These are phyloP conservation scores for Brachystomella parvula DNA, from an alignment of 1,140 invertebrate species.

Conservation along the genomic window DNA sequence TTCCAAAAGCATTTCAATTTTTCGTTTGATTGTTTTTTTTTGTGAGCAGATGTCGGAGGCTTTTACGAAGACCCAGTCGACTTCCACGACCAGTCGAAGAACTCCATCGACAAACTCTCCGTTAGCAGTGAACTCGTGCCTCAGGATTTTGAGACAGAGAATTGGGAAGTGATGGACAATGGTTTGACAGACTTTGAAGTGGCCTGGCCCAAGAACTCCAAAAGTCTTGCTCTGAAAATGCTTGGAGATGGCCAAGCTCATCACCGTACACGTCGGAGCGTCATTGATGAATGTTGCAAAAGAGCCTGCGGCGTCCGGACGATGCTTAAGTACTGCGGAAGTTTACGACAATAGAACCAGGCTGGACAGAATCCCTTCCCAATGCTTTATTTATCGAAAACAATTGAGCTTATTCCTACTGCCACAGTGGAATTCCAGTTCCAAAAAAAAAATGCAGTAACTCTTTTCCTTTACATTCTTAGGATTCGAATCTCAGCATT, in stretches of 20 bases:
- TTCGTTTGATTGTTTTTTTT: neutral
- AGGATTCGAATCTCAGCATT: too few species aligned
- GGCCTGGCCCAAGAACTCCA: slow-evolving; percentile 8
- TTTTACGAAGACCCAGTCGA: neutral
- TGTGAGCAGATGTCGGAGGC: neutral
- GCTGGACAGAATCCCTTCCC: neutral
- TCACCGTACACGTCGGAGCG: slow-evolving; percentile 24
- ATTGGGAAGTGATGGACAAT: slow-evolving; percentile 16
- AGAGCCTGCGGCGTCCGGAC: slow-evolving; percentile 18
- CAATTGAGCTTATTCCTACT: too few species aligned
- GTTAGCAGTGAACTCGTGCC: too few species aligned
- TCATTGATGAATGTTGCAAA: slow-evolving; percentile 35
- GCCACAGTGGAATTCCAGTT: too few species aligned
- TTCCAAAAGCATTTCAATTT: neutral
- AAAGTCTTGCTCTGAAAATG: slow-evolving; percentile 13
- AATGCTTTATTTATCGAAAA: too few species aligned
- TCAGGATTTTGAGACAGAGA: neutral
- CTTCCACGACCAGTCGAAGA: neutral
- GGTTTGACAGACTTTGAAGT: slow-evolving; percentile 8
- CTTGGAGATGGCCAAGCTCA: slow-evolving; percentile 11
- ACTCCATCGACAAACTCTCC: neutral
- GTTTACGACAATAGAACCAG: neutral
- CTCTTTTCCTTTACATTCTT: too few species aligned
- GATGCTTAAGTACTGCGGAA: slow-evolving; percentile 30
- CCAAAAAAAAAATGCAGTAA: too few species aligned